phyloP scores from a whole-genome alignment of 2,797 vertebrate species.

The Enteromius unitaeniatus region DNA sequence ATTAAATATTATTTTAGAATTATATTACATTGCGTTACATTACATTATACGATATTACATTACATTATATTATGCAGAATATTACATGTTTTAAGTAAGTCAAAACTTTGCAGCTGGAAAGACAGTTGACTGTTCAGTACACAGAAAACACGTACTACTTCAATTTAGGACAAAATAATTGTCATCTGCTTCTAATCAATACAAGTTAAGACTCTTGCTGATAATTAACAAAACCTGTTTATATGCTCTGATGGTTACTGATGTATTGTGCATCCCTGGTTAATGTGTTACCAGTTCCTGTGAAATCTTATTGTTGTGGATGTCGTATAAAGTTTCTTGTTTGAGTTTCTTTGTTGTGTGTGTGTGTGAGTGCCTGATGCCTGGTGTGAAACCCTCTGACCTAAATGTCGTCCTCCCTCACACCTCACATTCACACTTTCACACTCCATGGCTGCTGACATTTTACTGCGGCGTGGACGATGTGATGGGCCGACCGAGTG shows the following conservation, averaged over 20 bases:
- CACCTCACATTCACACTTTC: conserved; percentile 52
- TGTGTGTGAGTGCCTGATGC: not conserved
- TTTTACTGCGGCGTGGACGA: conserved; percentile 23
- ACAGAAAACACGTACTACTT: not conserved
- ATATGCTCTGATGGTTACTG: not conserved
- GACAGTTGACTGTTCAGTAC: not conserved
- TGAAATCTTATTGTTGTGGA: conserved; percentile 6
- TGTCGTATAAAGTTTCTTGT: not conserved
- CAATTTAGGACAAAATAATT: not conserved
- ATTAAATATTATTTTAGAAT: not conserved
- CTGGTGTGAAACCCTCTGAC: conserved; percentile 52
- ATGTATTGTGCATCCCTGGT: not conserved
- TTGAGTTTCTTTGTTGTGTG: conserved; percentile 24
- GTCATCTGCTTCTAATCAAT: not conserved
- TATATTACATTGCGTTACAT: not conserved
- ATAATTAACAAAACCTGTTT: not conserved
- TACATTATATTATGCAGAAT: not conserved
- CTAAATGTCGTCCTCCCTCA: conserved; percentile 45
- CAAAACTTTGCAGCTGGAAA: not conserved
- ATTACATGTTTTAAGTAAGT: too few species aligned
- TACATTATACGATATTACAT: not conserved
- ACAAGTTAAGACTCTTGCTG: not conserved
- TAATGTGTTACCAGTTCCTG: not conserved
- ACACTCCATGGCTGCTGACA: conserved; percentile 47
- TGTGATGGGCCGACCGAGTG: conserved; percentile 19